A percentile compares a stretch with the other conserved stretches of the same genome.
These are phyloP conservation scores for Drosophila persimilis DNA, from an alignment of 1,140 invertebrate genomes.

Conservation along the genomic window DNA sequence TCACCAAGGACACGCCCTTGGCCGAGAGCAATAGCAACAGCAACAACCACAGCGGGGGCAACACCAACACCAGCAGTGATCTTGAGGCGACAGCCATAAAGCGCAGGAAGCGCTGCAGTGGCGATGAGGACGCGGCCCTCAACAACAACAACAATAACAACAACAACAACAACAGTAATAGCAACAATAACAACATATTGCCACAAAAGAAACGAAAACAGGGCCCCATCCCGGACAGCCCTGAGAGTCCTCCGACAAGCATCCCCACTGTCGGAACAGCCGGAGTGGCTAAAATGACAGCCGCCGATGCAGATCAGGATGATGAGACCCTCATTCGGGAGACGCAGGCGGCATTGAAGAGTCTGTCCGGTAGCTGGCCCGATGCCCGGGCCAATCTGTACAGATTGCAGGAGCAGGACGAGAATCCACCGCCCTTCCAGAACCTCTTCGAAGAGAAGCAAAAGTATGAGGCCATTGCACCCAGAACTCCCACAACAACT, in stretches of 20 bases:
- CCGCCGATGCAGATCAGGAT: constrained; percentile 84
- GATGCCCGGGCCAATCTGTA: constrained; percentile 86
- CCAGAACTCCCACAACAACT: constrained; percentile 12
- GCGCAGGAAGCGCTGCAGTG: constrained; percentile 77
- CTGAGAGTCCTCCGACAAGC: constrained; percentile 30
- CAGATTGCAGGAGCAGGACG: constrained; percentile 86
- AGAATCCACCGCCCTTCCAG: constrained; percentile 92
- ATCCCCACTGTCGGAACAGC: no score
- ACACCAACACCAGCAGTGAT: constrained; percentile 51
- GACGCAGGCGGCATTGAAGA: constrained; percentile 92
- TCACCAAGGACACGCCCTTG: constrained; percentile 77
- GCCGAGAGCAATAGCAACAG: constrained; percentile 61
- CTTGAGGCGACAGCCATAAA: constrained; percentile 72
- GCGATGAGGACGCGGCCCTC: constrained; percentile 75
- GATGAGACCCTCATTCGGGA: constrained; percentile 92
- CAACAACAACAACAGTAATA: constrained; percentile 85
- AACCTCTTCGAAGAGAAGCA: constrained; percentile 93
- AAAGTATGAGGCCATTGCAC: constrained; percentile 65
- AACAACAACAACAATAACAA: constrained; percentile 82
- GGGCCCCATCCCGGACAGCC: constrained; percentile 30
- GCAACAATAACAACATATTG: constrained; percentile 34
- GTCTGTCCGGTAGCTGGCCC: constrained; percentile 91
- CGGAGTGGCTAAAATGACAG: constrained; percentile 14
- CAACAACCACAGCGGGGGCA: constrained; percentile 15
- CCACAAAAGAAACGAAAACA: constrained; percentile 44